phyloP scores from a whole-genome alignment of 1,140 invertebrate species.

The Capitella teleta region DNA sequence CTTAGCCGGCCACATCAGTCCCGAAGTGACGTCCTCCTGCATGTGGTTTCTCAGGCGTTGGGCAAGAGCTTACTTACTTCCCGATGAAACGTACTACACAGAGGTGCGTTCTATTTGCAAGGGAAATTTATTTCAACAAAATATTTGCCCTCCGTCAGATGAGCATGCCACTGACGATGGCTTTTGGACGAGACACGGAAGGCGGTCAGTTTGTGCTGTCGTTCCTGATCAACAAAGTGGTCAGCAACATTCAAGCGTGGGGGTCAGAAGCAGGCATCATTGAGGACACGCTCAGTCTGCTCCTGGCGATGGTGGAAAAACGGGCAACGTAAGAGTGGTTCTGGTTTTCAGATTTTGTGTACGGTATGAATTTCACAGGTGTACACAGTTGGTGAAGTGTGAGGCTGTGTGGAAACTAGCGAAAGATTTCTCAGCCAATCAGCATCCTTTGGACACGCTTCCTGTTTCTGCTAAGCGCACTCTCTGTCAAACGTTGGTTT shows the following conservation, averaged over 20 bases:
- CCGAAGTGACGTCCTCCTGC: constrained; percentile 63
- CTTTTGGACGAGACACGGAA: constrained; percentile 53
- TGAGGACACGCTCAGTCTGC: constrained; percentile 50
- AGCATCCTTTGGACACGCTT: constrained; percentile 28
- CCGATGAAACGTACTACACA: constrained; percentile 54
- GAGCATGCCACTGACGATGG: constrained; percentile 46
- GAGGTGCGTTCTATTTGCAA: constrained; percentile 43
- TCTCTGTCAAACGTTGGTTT: constrained; percentile 40
- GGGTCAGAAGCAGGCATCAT: constrained; percentile 49
- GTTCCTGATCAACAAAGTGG: constrained; percentile 53
- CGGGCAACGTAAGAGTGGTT: constrained; percentile 45
- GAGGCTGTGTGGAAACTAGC: constrained; percentile 36
- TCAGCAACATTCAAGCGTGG: constrained; percentile 50
- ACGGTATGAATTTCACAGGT: background rate
- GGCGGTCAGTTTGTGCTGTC: constrained; percentile 51
- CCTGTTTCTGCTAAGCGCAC: constrained; percentile 32
- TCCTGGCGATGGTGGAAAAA: constrained; percentile 49
- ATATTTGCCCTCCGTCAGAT: constrained; percentile 30
- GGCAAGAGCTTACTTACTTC: constrained; percentile 62
- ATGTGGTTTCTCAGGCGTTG: constrained; percentile 72
- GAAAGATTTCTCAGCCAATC: constrained; percentile 30
- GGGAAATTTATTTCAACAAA: background rate
- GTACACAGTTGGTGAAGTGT: constrained; percentile 20
- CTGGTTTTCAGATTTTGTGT: background rate
- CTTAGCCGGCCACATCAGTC: constrained; percentile 56